phyloP scores from a whole-genome alignment of 2,113 vertebrate genomes.

The Chrysemys picta region DNA sequence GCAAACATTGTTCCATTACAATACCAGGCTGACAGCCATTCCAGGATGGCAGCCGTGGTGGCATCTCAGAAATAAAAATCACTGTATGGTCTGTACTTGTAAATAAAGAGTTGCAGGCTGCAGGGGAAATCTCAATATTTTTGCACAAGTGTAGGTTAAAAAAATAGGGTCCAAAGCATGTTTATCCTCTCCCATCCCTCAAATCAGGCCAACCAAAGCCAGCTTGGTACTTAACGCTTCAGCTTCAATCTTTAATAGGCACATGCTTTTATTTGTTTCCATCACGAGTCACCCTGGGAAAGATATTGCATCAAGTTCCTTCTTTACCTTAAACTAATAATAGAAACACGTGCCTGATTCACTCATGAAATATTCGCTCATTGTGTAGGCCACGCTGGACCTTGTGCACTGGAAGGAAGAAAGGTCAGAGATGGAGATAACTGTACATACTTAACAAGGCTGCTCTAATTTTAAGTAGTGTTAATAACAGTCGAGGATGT shows the following conservation, averaged over 20 bases:
- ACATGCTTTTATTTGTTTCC: constrained; percentile 28
- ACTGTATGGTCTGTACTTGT: background rate
- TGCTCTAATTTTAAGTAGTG: constrained; percentile 60
- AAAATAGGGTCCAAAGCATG: background rate
- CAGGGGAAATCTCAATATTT: background rate
- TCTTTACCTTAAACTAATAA: constrained; percentile 27
- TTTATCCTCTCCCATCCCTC: constrained; percentile 1
- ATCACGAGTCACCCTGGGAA: constrained; percentile 18
- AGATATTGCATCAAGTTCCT: constrained; percentile 14
- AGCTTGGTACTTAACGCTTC: background rate
- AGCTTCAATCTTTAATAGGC: background rate
- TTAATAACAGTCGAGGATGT: constrained; percentile 43
- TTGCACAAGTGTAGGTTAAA: background rate
- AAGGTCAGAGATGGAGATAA: constrained; percentile 59
- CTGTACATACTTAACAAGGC: constrained; percentile 61
- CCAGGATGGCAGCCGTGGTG: constrained; percentile 10
- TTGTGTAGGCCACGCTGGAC: background rate
- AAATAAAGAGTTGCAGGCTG: background rate
- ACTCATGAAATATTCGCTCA: background rate
- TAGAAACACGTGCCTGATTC: background rate
- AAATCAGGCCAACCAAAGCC: background rate
- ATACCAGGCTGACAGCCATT: background rate
- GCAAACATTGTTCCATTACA: constrained; percentile 38
- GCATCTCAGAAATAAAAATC: background rate
- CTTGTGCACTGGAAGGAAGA: background rate